Percentiles rank a stretch among this genome's conserved stretches.
Conservation (phyloP, 2,888 invertebrate species). For the Dasysyrphus tricinctus region DNA sequence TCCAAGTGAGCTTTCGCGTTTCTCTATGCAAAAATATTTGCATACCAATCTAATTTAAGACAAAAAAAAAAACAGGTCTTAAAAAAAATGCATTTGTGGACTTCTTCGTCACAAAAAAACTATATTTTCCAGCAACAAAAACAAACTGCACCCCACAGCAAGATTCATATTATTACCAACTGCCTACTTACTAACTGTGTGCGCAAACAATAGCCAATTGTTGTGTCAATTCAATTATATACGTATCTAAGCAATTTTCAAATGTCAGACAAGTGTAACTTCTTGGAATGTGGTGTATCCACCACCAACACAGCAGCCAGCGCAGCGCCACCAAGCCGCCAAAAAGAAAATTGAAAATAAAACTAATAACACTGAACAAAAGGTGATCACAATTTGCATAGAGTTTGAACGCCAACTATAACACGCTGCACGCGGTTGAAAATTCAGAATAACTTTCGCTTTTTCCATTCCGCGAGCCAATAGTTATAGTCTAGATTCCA, state of each 20-base stretch:
- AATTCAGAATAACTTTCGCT: constrained; percentile 69
- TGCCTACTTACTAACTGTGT: constrained; percentile 38
- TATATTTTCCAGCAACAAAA: not conserved
- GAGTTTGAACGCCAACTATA: constrained; percentile 40
- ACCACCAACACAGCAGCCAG: constrained; percentile 8
- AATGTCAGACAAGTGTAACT: constrained; percentile 75
- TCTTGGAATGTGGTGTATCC: constrained; percentile 60
- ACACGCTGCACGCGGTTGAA: not conserved
- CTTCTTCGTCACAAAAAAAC: not conserved
- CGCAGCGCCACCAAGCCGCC: constrained; percentile 23
- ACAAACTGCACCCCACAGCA: not conserved
- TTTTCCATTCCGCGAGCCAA: constrained; percentile 50
- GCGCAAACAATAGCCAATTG: constrained; percentile 71
- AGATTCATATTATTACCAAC: not conserved
- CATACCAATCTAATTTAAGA: not conserved
- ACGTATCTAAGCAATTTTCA: constrained; percentile 71
- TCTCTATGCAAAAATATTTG: not conserved
- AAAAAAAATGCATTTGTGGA: not conserved
- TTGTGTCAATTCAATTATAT: constrained; percentile 72
- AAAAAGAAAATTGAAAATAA: constrained; percentile 17
- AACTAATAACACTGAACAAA: constrained; percentile 15
- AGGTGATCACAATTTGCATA: constrained; percentile 70
- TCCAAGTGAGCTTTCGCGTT: not conserved
- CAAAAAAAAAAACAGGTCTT: constrained; percentile 23
- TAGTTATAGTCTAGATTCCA: constrained; percentile 59